phyloP scores from a whole-genome alignment of 2,888 invertebrate species.

The Clanis bilineata region DNA sequence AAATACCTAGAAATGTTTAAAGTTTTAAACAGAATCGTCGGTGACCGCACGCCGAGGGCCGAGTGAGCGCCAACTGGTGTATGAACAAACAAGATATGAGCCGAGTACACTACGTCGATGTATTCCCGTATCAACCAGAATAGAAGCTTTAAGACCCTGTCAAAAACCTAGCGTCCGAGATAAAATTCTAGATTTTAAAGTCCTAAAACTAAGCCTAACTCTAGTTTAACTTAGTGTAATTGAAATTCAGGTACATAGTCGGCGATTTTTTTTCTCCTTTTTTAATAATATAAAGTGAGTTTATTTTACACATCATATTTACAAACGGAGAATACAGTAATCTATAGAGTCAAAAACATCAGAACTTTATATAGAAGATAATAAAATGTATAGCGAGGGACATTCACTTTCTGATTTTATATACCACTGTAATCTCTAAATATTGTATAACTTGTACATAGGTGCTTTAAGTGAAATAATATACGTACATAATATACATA shows the following conservation, averaged over 20 bases:
- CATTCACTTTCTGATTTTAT: neutral
- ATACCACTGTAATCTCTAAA: slow-evolving; percentile 3
- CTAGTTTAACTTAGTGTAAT: slow-evolving; percentile 75
- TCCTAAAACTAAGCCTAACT: slow-evolving; percentile 72
- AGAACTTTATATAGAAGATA: neutral
- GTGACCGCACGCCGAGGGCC: neutral
- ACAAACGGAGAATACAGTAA: slow-evolving; percentile 12
- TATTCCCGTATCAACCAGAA: slow-evolving; percentile 25
- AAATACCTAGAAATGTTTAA: too few relatives aligned
- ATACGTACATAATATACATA: neutral
- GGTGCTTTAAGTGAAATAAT: neutral
- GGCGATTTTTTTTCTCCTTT: slow-evolving; percentile 58
- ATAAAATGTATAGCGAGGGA: neutral
- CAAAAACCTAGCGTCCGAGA: slow-evolving; percentile 71
- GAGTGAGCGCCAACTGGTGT: neutral
- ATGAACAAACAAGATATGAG: neutral
- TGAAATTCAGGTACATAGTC: slow-evolving; percentile 80
- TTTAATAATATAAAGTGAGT: slow-evolving; percentile 47
- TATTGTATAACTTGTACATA: slow-evolving; percentile 9
- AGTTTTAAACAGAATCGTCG: too few relatives aligned
- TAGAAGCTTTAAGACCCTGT: slow-evolving; percentile 70
- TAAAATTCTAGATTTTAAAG: slow-evolving; percentile 69
- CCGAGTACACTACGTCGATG: neutral
- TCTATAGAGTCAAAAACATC: neutral
- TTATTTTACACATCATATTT: slow-evolving; percentile 16